Evolutionary conservation across 2,113 vertebrate species (phyloP).

Genomic region (Erythrocebus patas): DNA sequence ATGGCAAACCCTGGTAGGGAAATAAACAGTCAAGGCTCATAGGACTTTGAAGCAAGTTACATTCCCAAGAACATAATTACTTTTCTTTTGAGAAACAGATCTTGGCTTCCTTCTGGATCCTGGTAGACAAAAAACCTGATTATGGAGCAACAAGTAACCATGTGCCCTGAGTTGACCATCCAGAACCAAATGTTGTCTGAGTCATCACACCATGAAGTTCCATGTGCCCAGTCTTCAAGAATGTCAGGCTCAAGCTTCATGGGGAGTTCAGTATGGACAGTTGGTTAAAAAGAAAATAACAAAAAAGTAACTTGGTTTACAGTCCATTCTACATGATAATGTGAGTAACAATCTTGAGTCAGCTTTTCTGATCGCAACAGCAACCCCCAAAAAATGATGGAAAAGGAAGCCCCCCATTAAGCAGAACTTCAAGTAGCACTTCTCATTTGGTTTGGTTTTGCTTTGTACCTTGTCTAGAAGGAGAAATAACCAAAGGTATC

Average conservation of each 20-base stretch:
- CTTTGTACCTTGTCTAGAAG: background rate
- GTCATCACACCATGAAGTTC: background rate
- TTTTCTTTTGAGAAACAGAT: background rate
- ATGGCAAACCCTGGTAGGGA: background rate
- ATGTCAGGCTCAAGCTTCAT: background rate
- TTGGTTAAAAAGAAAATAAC: background rate
- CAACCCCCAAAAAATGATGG: background rate
- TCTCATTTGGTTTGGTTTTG: background rate
- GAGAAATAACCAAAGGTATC: background rate
- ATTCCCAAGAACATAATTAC: background rate
- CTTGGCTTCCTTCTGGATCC: background rate
- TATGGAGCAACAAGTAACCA: background rate
- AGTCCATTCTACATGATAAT: background rate
- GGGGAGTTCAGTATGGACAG: background rate
- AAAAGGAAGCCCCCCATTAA: background rate
- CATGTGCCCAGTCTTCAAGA: background rate
- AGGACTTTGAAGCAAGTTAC: background rate
- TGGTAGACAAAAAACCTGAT: background rate
- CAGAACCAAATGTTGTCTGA: background rate
- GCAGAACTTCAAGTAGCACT: background rate
- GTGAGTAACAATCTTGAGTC: no score
- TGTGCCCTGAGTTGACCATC: background rate
- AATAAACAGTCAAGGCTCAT: background rate
- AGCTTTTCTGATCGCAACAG: background rate
- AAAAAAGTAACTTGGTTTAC: background rate